Evolutionary conservation across 2,113 vertebrate species (phyloP).

Genomic region (Arvicanthis niloticus): DNA sequence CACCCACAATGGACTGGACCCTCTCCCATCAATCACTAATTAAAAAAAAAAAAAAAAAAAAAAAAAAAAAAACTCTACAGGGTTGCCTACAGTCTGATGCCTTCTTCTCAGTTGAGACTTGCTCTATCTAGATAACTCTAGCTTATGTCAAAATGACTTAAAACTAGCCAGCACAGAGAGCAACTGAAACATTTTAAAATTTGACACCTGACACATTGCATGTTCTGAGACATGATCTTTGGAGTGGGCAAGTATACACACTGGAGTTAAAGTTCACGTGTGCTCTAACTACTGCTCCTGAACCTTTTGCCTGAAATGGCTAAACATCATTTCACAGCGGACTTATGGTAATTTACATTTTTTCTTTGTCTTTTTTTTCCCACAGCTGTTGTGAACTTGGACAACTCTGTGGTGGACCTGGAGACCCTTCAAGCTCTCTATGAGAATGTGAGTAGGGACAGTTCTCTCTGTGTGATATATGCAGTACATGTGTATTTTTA

Average conservation of each 20-base stretch:
- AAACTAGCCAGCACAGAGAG: background rate
- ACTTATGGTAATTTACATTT: constrained; percentile 71
- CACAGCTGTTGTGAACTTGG: constrained; percentile 96
- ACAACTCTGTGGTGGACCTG: constrained; percentile 97
- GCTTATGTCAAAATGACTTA: background rate
- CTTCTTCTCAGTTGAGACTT: too few species aligned
- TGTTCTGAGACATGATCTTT: constrained; percentile 47
- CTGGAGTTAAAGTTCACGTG: constrained; percentile 62
- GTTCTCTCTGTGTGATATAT: constrained; percentile 52
- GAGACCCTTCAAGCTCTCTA: constrained; percentile 98
- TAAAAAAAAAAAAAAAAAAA: background rate
- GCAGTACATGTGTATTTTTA: background rate
- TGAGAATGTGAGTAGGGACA: constrained; percentile 95
- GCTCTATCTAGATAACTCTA: background rate
- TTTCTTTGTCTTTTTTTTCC: constrained; percentile 63
- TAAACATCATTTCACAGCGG: constrained; percentile 72
- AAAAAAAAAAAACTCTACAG: too few species aligned
- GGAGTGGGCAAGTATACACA: constrained; percentile 5
- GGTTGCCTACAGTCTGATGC: background rate
- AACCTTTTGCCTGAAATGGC: constrained; percentile 62
- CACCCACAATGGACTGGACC: background rate
- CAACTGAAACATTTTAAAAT: constrained; percentile 66
- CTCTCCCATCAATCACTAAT: background rate
- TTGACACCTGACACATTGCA: constrained; percentile 71
- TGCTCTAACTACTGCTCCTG: constrained; percentile 60